Base-by-base conservation (phyloP, 2,888 invertebrate species). In the Hydriomena furcata region DNA sequence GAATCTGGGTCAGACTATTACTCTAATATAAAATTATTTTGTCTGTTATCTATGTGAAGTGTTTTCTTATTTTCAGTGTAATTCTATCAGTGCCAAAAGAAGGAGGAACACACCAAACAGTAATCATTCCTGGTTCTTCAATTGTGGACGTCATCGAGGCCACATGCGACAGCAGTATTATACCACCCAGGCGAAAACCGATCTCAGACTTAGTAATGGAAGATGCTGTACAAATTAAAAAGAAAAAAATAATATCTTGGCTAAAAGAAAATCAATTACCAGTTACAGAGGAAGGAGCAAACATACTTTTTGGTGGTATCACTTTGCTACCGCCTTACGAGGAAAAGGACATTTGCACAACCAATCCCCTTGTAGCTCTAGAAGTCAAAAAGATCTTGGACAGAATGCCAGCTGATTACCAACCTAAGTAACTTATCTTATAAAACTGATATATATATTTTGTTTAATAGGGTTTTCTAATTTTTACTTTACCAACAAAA, bases 101-200 rank as follows among this genome's bases (percentile, higher is more conserved):
- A 46, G 71, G 74, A 43, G 70, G 74, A 25, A 59, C 38, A 12
- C 76, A 68, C 55, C 65, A 73, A 54, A 78, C 76, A 13, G 66
- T 64, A 0, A 49, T 88, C 5, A 71, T 88, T 56, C 88, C 84
- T 6, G 89, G 89, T 0, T 80, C 82, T 66, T 78, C 85, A 28
- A 65, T 89, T 46, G 38, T 73, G 13, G 64, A 77, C 43, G 48
- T 88, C 1, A 52, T 37, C 5, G 69, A 76, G 58, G 55, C 34
- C 5, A 21, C 37, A 11, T 34, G 28, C 5, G 43, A 55, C n/a
- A 12, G 32, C 0, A 55, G 68, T 43, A 51, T 64, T 5, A 61
- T 56, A 47, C 71, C 66, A 17, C 77, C 75, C 1, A 40, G 43
- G 3, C 65, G 61, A 21, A 76, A 66, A 61, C 8, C 37, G 38